Evolutionary conservation across 2,113 vertebrate genomes (phyloP).

Genomic region (Beaufortia kweichowensis): DNA sequence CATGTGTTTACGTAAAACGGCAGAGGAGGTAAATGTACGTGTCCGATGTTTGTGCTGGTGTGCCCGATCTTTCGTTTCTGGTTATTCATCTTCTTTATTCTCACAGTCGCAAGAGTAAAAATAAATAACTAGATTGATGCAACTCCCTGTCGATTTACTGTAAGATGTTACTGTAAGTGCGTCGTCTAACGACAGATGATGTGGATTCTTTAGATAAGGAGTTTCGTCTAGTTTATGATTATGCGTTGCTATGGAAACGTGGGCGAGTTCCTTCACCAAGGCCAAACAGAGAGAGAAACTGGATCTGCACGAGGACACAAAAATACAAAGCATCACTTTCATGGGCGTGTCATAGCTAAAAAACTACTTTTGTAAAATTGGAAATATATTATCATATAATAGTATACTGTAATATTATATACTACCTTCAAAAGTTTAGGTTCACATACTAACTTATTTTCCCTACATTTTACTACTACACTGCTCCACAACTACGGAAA

Average conservation of each 20-base stretch:
- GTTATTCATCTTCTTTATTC: background rate
- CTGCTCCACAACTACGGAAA: no score
- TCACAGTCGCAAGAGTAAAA: background rate
- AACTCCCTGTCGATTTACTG: no score
- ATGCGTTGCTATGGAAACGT: slow-evolving; percentile 20
- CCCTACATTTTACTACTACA: no score
- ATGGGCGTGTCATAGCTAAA: no score
- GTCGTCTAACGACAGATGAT: background rate
- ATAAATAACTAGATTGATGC: background rate
- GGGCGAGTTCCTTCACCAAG: background rate
- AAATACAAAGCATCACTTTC: no score
- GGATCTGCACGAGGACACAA: background rate
- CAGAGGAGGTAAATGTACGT: background rate
- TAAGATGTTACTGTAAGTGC: background rate
- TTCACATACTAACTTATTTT: no score
- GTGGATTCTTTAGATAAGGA: background rate
- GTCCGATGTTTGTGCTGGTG: slow-evolving; percentile 34
- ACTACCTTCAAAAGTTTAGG: no score
- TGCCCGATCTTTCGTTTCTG: background rate
- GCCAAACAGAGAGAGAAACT: background rate
- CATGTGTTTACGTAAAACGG: slow-evolving; percentile 8
- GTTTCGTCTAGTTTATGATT: background rate
- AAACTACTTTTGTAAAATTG: no score
- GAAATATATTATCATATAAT: no score
- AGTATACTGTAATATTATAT: no score